Evolutionary conservation across 2,797 vertebrate genomes (phyloP), one percentile per base, ranked within the genome.

Genomic region (Saxicola maurus): DNA sequence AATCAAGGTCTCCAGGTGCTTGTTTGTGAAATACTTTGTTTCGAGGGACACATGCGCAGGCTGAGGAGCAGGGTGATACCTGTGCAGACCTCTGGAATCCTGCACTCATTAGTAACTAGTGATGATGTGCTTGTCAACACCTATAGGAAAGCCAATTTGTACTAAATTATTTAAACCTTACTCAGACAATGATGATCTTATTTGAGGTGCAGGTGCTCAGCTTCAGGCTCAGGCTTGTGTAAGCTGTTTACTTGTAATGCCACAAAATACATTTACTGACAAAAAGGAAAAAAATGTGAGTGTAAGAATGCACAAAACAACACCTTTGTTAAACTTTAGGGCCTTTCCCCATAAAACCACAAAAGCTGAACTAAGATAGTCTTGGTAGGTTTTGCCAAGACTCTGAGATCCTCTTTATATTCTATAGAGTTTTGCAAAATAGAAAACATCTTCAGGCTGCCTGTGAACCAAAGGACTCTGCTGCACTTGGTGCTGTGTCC

Each of bases 141-240:
- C 66, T 91, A 94, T 86, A 89, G 82, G 92, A 92, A 94, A 91
- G 94, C 92, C 93, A 94, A 94, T 95, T 96, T 94, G 93, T 95
- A 92, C 73, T 78, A 92, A 91, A 92, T 94, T 93, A 90, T 95
- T 94, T 93, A 92, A 92, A 90, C 60, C 82, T 87, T 81, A 33
- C 74, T 94, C 90, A 83, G 86, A 95, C 92, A 94, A 90, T 92
- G 91, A 84, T 91, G 85, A 94, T 87, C 90, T 89, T 95, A 93
- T 87, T 93, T 43, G 72, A 89, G 87, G 37, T 71, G 87, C 90
- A 94, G 93, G 93, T 95, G 94, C 93, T 96, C 79, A 76, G n/a
- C 60, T 91, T 81, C 93, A 92, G 89, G 94, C 56, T 79, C 33
- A 38, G 87, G 45, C 94, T 94, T 93, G 90, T 73, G 35, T n/a